Evolutionary conservation across 1,140 invertebrate genomes (phyloP).

Genomic region (Ips nitidus): DNA sequence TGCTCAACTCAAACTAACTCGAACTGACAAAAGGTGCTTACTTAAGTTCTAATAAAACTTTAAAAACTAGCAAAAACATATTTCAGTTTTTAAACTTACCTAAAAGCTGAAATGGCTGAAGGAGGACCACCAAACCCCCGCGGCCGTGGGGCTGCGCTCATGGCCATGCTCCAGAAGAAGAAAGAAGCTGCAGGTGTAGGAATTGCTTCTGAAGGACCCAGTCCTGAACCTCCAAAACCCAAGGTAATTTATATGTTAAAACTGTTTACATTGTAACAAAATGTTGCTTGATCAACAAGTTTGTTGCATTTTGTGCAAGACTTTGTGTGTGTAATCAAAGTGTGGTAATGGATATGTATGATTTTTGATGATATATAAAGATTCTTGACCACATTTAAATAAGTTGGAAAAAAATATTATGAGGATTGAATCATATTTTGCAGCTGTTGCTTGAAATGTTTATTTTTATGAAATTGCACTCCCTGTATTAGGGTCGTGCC

Average conservation of each 20-base stretch:
- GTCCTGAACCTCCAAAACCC: not conserved
- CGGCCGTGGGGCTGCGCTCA: not conserved
- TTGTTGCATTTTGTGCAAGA: not conserved
- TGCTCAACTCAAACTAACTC: no score
- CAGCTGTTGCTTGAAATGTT: no score
- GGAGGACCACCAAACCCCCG: not conserved
- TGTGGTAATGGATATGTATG: no score
- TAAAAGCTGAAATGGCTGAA: constrained; percentile 3
- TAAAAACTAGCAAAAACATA: not conserved
- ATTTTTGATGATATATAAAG: no score
- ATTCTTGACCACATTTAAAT: no score
- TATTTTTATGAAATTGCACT: no score
- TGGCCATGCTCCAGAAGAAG: not conserved
- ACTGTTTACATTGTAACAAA: not conserved
- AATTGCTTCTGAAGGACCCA: not conserved
- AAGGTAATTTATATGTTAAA: constrained; percentile 1
- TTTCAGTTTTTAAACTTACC: not conserved
- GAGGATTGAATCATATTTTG: no score
- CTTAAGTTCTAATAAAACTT: no score
- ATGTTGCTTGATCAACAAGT: not conserved
- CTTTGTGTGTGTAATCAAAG: no score
- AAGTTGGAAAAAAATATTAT: no score
- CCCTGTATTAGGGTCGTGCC: not conserved
- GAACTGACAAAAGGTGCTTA: no score
- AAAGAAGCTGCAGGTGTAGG: constrained; percentile 9